phyloP scores from a whole-genome alignment of 1,140 invertebrate species.

The Telenomus remus region DNA sequence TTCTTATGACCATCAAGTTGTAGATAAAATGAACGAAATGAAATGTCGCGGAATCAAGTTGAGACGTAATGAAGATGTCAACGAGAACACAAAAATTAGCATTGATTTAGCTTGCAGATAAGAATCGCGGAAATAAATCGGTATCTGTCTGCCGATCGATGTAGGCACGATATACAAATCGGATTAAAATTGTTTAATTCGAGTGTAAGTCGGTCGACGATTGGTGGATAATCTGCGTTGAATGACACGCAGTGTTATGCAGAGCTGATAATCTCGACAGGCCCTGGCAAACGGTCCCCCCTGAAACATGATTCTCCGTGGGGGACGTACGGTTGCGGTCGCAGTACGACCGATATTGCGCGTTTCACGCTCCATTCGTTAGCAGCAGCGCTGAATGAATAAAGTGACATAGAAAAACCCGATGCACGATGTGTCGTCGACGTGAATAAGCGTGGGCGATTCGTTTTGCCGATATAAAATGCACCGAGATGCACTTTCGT shows the following conservation, averaged over 20 bases:
- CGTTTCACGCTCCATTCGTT: conserved; percentile 31
- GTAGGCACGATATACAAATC: conserved; percentile 28
- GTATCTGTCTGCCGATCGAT: conserved; percentile 12
- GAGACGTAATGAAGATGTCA: too few species aligned
- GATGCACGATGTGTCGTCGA: not conserved
- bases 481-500: conserved; percentile 16
- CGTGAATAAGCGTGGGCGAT: conserved; percentile 18
- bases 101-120: too few species aligned
- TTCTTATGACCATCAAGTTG: too few species aligned
- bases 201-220: conserved; percentile 35
- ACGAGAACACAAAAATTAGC: too few species aligned
- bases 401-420: not conserved
- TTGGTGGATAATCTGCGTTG: conserved; percentile 29
- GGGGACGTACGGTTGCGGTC: conserved; percentile 9
- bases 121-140: not conserved
- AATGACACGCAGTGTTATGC: conserved; percentile 30
- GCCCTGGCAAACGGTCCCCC: not conserved
- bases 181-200: conserved; percentile 39
- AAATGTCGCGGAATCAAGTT: too few species aligned
- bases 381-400: conserved; percentile 21
- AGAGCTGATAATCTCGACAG: conserved; percentile 26
- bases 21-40: too few species aligned
- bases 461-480: not conserved
- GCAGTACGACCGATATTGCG: conserved; percentile 20
- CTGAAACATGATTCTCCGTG: conserved; percentile 7